A percentile compares a stretch with the other conserved stretches of the same genome.
phyloP scores from a whole-genome alignment of 2,888 invertebrate genomes.

The Drosophila kambysellisi region DNA sequence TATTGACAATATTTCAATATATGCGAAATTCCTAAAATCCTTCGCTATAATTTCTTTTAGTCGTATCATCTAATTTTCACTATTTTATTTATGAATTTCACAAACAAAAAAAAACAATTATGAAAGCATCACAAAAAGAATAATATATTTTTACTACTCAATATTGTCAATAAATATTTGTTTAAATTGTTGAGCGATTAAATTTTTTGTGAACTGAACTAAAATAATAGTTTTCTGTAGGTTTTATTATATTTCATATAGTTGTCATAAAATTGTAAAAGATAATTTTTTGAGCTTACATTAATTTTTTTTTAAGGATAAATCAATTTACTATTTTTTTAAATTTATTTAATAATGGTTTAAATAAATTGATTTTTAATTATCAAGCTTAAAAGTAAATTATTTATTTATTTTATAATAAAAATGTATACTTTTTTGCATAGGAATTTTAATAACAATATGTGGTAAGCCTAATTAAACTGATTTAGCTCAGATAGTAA shows the following conservation, averaged over 20 bases:
- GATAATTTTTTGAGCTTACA: accelerated
- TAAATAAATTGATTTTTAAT: background rate
- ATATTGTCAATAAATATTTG: background rate
- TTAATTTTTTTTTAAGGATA: background rate
- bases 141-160: background rate
- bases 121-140: background rate
- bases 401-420: background rate
- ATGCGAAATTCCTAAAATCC: background rate
- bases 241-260: background rate
- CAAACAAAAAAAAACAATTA: background rate
- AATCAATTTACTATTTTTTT: background rate
- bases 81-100: no score
- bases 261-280: background rate
- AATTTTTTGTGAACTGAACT: background rate
- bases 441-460: background rate
- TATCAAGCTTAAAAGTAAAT: background rate
- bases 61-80: background rate
- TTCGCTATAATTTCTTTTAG: background rate
- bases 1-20: background rate
- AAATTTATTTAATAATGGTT: background rate
- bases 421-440: background rate
- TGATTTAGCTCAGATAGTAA: background rate
- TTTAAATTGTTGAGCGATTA: background rate
- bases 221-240: background rate
- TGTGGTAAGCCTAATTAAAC: background rate